phyloP scores from a whole-genome alignment of 92 coral and sea anemone species.

The Palythoa grandiflora region DNA sequence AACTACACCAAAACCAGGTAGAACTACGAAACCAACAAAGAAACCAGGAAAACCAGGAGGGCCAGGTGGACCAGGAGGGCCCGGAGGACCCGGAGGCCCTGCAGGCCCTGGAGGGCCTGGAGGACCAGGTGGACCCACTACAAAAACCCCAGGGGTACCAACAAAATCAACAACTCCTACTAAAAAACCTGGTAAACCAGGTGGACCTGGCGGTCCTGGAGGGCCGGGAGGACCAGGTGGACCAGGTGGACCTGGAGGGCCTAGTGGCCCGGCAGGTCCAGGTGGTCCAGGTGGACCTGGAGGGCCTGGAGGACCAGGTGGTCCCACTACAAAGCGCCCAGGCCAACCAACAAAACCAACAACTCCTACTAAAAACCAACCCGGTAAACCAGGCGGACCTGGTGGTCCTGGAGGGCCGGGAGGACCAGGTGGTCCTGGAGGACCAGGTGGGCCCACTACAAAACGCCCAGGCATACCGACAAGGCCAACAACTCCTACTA shows the following conservation, averaged over 20 bases:
- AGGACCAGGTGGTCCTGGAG: constrained; percentile 71
- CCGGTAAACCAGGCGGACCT: constrained; percentile 80
- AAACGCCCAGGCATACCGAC: constrained; percentile 24
- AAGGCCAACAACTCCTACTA: constrained; percentile 3
- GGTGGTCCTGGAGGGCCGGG: constrained; percentile 83
- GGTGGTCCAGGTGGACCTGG: constrained; percentile 79
- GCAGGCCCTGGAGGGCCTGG: constrained; percentile 80
- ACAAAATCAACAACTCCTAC: neutral
- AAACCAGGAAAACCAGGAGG: constrained; percentile 86
- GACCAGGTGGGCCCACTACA: constrained; percentile 64
- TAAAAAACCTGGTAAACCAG: constrained; percentile 59
- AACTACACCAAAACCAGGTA: constrained; percentile 71
- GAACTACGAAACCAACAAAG: constrained; percentile 79
- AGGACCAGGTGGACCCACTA: constrained; percentile 75
- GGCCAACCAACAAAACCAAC: constrained; percentile 66
- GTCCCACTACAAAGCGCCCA: constrained; percentile 73
- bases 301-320: constrained; percentile 79
- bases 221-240: constrained; percentile 77
- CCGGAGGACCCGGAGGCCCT: constrained; percentile 70
- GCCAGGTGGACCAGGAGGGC: constrained; percentile 84
- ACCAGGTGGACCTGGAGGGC: too few species aligned
- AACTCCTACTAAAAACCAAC: constrained; percentile 30
- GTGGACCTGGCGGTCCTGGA: constrained; percentile 62
- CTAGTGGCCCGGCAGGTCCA: constrained; percentile 70
- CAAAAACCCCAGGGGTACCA: constrained; percentile 32